Conservation (phyloP, 2,113 vertebrate species). For the Siphamia tubifer region DNA sequence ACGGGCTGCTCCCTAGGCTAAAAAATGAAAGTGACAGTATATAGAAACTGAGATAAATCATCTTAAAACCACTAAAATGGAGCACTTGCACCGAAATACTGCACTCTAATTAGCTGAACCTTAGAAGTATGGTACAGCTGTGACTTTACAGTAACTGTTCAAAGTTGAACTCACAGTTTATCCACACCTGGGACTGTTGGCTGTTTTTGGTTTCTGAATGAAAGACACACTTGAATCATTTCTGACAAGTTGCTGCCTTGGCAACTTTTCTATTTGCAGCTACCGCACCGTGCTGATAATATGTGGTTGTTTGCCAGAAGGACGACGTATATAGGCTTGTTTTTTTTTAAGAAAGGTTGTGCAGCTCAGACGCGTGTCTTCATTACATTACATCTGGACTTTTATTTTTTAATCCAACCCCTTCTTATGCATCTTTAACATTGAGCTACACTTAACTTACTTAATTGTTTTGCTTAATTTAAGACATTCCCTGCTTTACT, state of each 20-base stretch:
- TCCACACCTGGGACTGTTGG: constrained; percentile 5
- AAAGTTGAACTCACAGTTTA: constrained; percentile 3
- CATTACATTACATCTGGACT: background rate
- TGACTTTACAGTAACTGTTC: background rate
- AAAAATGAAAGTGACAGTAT: constrained; percentile 60
- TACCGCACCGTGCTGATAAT: constrained; percentile 5
- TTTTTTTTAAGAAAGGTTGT: constrained; percentile 34
- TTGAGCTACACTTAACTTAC: background rate
- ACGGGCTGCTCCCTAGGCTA: constrained; percentile 31
- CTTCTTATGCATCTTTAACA: background rate
- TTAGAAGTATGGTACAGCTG: constrained; percentile 12
- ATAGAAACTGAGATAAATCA: constrained; percentile 51
- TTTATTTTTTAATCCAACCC: constrained; percentile 6
- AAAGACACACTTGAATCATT: constrained; percentile 27
- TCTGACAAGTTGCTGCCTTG: constrained; percentile 15
- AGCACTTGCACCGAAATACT: constrained; percentile 19
- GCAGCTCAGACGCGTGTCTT: background rate
- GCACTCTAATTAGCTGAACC: constrained; percentile 41
- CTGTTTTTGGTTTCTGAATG: background rate
- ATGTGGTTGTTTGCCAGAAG: constrained; percentile 14
- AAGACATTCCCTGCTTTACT: too few species aligned
- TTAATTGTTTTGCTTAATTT: too few species aligned
- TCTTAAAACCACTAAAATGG: constrained; percentile 45
- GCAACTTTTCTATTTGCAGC: background rate
- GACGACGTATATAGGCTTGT: constrained; percentile 30